A percentile compares a stretch with the other conserved stretches of the same genome.
These are phyloP conservation scores for Cephus spinipes DNA, from an alignment of 2,888 invertebrate genomes.

Conservation along the genomic window DNA sequence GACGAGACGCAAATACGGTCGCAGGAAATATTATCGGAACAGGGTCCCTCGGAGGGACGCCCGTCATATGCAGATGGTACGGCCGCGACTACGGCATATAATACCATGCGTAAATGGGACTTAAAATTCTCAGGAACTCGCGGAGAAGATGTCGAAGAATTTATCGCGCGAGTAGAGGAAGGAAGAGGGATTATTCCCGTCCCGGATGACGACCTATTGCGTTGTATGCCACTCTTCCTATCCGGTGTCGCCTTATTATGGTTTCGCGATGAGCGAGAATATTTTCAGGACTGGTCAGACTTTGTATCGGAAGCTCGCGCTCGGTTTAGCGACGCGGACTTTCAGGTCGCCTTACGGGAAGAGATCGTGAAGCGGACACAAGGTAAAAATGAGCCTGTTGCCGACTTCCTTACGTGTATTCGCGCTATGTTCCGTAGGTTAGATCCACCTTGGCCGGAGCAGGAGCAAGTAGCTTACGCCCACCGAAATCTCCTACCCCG, in stretches of 20 bases:
- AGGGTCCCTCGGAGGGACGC: too few relatives aligned
- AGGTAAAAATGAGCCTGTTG: not conserved
- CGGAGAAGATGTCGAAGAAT: not conserved
- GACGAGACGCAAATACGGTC: too few relatives aligned
- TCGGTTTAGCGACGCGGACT: not conserved
- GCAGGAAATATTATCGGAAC: too few relatives aligned
- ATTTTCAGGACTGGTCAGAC: not conserved
- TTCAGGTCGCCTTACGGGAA: not conserved
- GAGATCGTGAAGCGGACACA: not conserved
- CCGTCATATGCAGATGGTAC: too few relatives aligned
- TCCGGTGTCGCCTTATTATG: not conserved
- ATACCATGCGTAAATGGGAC: constrained; percentile 9
- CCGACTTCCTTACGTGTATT: constrained; percentile 8
- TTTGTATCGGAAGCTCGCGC: not conserved
- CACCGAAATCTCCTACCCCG: constrained; percentile 8
- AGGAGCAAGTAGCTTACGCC: constrained; percentile 3
- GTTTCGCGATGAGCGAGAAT: not conserved
- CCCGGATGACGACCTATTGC: not conserved
- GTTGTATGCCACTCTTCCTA: not conserved
- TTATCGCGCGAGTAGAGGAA: not conserved
- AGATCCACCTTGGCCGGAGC: not conserved
- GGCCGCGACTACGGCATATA: too few relatives aligned
- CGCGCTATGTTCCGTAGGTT: not conserved
- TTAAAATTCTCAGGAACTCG: not conserved
- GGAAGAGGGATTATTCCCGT: not conserved